These are phyloP conservation scores for Sinocyclocheilus rhinocerous DNA, from an alignment of 2,113 vertebrate species.

Conservation along the genomic window DNA sequence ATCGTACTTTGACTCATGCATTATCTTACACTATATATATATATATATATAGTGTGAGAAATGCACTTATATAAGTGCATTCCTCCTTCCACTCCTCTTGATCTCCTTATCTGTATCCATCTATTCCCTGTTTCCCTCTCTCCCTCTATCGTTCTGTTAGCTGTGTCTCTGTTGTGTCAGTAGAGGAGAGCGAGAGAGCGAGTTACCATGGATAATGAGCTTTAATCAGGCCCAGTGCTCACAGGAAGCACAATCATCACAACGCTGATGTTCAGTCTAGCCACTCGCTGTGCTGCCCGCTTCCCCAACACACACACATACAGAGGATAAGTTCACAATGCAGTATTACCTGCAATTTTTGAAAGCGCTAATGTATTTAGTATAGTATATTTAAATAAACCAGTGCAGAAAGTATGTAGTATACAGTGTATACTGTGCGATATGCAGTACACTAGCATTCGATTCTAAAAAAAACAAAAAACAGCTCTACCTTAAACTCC, in stretches of 20 bases:
- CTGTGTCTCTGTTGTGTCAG: slow-evolving; percentile 46
- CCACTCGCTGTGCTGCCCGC: neutral
- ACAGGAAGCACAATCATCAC: slow-evolving; percentile 48
- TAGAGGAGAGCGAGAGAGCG: slow-evolving; percentile 57
- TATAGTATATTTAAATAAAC: neutral
- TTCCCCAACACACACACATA: too few species aligned
- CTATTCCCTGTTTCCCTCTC: neutral
- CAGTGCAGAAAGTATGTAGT: neutral
- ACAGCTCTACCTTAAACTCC: neutral
- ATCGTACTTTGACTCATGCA: neutral
- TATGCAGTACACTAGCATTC: neutral
- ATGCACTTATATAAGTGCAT: neutral
- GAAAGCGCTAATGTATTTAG: neutral
- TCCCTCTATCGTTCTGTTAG: neutral
- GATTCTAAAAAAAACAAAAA: neutral
- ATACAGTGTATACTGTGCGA: neutral
- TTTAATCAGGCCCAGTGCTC: slow-evolving; percentile 75
- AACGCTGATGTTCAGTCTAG: slow-evolving; percentile 22
- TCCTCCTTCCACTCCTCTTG: slow-evolving; percentile 12
- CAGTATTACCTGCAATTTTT: neutral
- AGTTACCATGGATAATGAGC: slow-evolving; percentile 74
- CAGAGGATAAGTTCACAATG: neutral
- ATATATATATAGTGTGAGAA: too few species aligned
- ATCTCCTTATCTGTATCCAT: neutral
- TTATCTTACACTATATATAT: neutral